Evolutionary conservation across 2,888 invertebrate species (phyloP), one percentile per base, ranked within the genome.

Genomic region (Perdita meconis): DNA sequence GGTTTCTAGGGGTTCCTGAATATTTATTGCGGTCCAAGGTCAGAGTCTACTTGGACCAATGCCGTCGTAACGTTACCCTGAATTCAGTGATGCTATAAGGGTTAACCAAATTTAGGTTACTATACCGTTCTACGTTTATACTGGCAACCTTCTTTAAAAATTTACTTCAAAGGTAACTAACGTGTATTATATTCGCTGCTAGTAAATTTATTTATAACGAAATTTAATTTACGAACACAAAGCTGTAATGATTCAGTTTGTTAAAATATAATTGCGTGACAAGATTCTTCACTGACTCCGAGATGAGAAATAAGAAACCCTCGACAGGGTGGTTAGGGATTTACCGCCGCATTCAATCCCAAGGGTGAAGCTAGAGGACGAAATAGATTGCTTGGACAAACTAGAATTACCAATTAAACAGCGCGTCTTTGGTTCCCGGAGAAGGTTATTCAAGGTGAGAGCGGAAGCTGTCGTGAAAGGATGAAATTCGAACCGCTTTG

Each of bases 401-500:
- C 65, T 79, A 57, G 63, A 63, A 83, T 79, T 81, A 84, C 65
- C 68, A 26, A 79, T 66, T 57, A 67, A 71, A 64, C 75, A 69
- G 77, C 60, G 70, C 66, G 60, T 51, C 64, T 34, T 44, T 24
- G 19, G 19, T 24, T 1, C 0, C 38, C 6, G 6, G 53, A 44
- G 59, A 30, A 73, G 66, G 69, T 78, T 73, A 57, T 56, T 50
- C 65, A 78, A 81, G 78, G 72, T 66, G 81, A 74, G 67, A 72
- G 81, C 3, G 42, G 56, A 30, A 50, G 68, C 8, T 22, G 30
- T 42, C 34, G 47, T 22, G 61, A 38, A 68, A 70, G 61, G 73
- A 67, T 60, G 82, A 82, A 82, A 81, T 72, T 82, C 75, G 71
- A 81, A 51, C 72, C 57, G 57, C 81, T 81, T 75, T 73, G 81